Conservation (phyloP, 2,797 vertebrate genomes). For the Podargus strigoides region DNA sequence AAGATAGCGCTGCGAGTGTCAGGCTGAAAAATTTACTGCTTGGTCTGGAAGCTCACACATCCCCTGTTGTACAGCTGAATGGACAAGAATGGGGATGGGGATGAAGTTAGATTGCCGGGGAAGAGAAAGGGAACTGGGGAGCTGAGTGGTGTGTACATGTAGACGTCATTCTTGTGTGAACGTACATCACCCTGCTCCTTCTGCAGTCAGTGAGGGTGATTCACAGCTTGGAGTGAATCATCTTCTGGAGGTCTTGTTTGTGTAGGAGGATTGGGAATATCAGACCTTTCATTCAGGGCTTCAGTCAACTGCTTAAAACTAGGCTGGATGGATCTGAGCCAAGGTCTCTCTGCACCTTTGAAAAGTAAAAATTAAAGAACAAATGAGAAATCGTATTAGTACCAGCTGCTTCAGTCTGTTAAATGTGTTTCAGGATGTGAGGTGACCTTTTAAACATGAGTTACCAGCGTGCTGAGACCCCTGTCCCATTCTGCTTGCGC, state of each 20-base stretch:
- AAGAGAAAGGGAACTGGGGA: background rate
- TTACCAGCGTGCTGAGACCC: background rate
- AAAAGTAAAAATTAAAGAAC: background rate
- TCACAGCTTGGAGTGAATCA: background rate
- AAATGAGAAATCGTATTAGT: background rate
- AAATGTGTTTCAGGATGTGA: background rate
- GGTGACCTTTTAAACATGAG: background rate
- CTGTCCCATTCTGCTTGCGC: rapidly evolving
- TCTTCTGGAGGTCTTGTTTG: background rate
- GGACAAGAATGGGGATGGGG: background rate
- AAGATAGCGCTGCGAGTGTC: rapidly evolving
- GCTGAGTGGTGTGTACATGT: background rate
- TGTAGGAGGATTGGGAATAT: background rate
- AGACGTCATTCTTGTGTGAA: background rate
- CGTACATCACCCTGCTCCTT: background rate
- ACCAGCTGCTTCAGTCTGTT: background rate
- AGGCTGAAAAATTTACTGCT: background rate
- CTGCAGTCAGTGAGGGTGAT: background rate
- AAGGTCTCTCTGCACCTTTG: background rate
- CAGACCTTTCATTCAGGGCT: background rate
- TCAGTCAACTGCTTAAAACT: background rate
- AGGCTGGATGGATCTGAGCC: background rate
- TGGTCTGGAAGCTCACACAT: background rate
- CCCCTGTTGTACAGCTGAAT: background rate
- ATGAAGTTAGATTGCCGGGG: background rate